Base-by-base conservation (phyloP, 2,888 invertebrate genomes). In the Macaria liturata region DNA sequence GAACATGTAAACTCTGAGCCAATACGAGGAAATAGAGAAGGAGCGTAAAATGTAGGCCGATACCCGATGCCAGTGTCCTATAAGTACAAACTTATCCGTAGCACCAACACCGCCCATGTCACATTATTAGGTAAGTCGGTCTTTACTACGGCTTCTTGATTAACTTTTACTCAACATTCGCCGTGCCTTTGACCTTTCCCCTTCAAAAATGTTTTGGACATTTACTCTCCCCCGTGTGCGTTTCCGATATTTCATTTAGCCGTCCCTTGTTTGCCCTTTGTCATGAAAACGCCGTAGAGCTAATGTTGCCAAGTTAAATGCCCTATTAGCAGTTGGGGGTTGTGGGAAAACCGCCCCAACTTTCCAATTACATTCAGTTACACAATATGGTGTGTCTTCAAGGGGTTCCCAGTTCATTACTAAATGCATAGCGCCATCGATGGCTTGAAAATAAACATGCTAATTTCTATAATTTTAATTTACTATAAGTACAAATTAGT, bases 151-250 rank as follows among this genome's bases (percentile, higher is more conserved):
- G 71, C 69, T 76, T 75, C 74, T 59, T 63, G 46, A 63, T 61
- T 52, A 54, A 49, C 49, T 54, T 63, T 47, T 54, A 52, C 49
- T 46, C 61, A 55, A 59, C 56, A 54, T 67, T 67, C 67, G 62
- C 57, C 55, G 48, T 59, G 70, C 54, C 66, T 64, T 57, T 71
- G 68, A 69, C 70, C 70, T 69, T 72, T 68, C 64, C 72, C 74
- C 70, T 68, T 64, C 55, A 52, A 59, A 65, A 65, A 71, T 71
- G 59, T 67, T 70, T 64, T 66, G 73, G 68, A 61, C 66, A 70
- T 77, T 76, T 61, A 55, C 63, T 65, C 69, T 76, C 76, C 67
- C 61, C 46, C 68, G 69, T 69, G 68, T 46, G 66, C 58, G 64
- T 71, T 69, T 59, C 67, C 70, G 56, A 65, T 69, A 70, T 59